Evolutionary conservation across 2,797 vertebrate species (phyloP).

Genomic region (Iguana delicatissima): DNA sequence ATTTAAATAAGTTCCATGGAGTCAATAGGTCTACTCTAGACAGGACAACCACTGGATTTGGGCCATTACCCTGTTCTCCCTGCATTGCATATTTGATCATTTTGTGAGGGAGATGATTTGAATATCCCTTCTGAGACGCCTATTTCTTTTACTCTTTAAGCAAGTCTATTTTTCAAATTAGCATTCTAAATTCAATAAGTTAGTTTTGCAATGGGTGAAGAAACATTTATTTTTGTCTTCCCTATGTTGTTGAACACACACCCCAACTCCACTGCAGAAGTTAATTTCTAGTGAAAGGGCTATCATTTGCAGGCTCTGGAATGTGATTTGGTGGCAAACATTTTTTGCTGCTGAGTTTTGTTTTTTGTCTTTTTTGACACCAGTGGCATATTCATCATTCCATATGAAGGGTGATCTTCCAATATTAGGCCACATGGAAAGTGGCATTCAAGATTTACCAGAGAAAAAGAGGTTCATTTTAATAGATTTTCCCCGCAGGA

Average conservation of each 20-base stretch:
- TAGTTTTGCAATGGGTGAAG: neutral
- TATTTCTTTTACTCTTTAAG: neutral
- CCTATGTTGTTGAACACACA: neutral
- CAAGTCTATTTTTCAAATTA: slow-evolving; percentile 8
- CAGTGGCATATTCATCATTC: neutral
- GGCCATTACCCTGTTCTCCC: too few relatives aligned
- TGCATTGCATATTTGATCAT: neutral
- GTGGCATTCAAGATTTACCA: slow-evolving; percentile 45
- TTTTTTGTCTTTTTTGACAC: slow-evolving; percentile 36
- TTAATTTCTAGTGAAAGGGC: neutral
- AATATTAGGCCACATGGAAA: slow-evolving; percentile 9
- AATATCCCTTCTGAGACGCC: neutral
- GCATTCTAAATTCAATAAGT: neutral
- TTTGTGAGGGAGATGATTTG: neutral
- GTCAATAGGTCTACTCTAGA: too few relatives aligned
- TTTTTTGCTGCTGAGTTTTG: neutral
- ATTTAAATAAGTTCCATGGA: too few relatives aligned
- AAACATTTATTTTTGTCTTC: neutral
- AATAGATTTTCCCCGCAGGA: slow-evolving; percentile 45
- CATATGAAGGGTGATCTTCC: slow-evolving; percentile 37
- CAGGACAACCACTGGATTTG: too few relatives aligned
- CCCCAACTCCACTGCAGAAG: neutral
- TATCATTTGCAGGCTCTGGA: neutral
- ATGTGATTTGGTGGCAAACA: slow-evolving; percentile 12
- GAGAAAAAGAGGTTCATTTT: slow-evolving; percentile 20